Percentiles rank a stretch among this genome's conserved stretches.
These are phyloP conservation scores for Andrena marginata DNA, from an alignment of 2,888 invertebrate species.

Conservation along the genomic window DNA sequence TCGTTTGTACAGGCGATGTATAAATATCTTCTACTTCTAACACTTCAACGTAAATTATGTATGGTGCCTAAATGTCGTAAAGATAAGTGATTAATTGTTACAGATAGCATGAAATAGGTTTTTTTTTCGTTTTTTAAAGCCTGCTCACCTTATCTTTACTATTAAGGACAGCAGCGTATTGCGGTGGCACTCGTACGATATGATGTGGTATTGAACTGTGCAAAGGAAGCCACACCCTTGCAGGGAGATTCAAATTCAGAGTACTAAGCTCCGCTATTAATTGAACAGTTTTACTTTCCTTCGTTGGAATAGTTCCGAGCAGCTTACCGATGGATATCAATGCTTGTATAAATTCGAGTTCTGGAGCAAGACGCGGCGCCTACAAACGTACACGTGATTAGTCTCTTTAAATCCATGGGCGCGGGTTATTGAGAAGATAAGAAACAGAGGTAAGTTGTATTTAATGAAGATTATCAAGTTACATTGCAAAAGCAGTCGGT, in stretches of 20 bases:
- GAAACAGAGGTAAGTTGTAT: background rate
- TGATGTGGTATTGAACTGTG: constrained; percentile 94
- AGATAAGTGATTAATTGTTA: constrained; percentile 7
- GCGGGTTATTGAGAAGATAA: background rate
- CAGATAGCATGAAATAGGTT: background rate
- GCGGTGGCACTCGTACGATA: constrained; percentile 98
- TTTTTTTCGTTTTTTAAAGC: background rate
- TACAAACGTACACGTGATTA: constrained; percentile 77
- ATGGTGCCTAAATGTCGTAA: constrained; percentile 91
- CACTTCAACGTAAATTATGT: constrained; percentile 99
- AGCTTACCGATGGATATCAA: constrained; percentile 94
- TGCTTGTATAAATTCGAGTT: constrained; percentile 95
- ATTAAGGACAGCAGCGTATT: constrained; percentile 98
- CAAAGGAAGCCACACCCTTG: constrained; percentile 98
- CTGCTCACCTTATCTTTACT: constrained; percentile 95
- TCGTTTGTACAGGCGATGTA: constrained; percentile 95
- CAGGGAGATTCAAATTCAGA: constrained; percentile 98
- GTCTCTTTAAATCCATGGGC: background rate
- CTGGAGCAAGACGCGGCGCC: constrained; percentile 93
- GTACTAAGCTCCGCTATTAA: constrained; percentile 96
- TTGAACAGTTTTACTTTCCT: constrained; percentile 96
- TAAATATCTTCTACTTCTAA: constrained; percentile 94
- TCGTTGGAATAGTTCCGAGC: constrained; percentile 92
- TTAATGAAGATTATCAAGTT: constrained; percentile 77
- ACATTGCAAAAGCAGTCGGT: constrained; percentile 92